Evolutionary conservation across 2,113 vertebrate species (phyloP), one percentile per base, ranked within the genome.

Genomic region (Cynopterus brachyotis): DNA sequence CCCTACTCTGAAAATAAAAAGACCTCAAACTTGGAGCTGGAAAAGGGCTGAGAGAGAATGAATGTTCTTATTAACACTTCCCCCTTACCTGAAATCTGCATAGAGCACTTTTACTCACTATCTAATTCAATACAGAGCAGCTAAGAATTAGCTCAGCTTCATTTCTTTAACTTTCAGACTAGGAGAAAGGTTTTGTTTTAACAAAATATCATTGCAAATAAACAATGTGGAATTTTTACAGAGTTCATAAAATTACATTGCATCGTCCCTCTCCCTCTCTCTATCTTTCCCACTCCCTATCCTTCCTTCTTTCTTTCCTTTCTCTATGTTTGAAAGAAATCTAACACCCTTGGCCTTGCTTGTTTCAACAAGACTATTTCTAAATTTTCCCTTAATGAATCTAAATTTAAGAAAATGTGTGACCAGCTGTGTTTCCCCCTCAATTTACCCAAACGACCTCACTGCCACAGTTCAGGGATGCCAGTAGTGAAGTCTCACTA

Each of bases 381-480:
- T 91, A 80, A 87, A 81, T 47, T 91, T 66, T 86, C 90, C 67
- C 81, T 72, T 90, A 40, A 81, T 85, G 72, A 26, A 45, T 80
- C 59, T 80, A 91, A 93, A 53, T 86, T 47, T 78, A 83, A 96
- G 75, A 91, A 97, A 96, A 83, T n/a, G 40, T 9, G 0, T 82
- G 89, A 30, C 76, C 72, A 82, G 42, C 47, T 83, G 40, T 67
- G 76, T 50, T 42, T 35, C 42, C 42, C 66, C 37, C 11, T 9
- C 1, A 2, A 79, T 85, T 76, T 96, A 81, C 55, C 69, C 53
- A 91, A 60, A 89, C 59, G 2, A 53, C 69, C 50, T 91, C 67
- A 60, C n/a, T 20, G n/a, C 73, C 69, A 59, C 42, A 66, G 76
- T 55, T 50, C n/a, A 64, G 37, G 76, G 67, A 86, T 79, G 59